A percentile compares a stretch with the other conserved stretches of the same genome.
Evolutionary conservation across 2,113 vertebrate species (phyloP).

Genomic region (Phalacrocorax brasilianus): DNA sequence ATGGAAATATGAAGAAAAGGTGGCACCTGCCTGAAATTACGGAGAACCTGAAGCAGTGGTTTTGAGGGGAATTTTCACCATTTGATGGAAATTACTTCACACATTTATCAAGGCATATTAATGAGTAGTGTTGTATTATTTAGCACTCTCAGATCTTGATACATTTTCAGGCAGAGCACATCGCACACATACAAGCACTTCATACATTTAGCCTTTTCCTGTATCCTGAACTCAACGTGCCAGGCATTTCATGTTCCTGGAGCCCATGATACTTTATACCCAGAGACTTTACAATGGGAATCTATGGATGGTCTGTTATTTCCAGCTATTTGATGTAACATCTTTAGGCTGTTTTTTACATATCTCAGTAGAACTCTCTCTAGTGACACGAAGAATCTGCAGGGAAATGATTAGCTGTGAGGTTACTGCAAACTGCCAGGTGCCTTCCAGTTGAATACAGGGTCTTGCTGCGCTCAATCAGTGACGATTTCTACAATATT

Average conservation of each 20-base stretch:
- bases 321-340: background rate
- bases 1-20: background rate
- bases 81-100: background rate
- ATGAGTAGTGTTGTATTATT: background rate
- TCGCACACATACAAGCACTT: too few species aligned
- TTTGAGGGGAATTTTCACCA: background rate
- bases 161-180: background rate
- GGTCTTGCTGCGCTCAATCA: background rate
- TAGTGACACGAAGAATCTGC: background rate
- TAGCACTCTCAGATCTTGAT: background rate
- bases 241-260: background rate
- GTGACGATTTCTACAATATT: background rate
- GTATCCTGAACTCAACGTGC: background rate
- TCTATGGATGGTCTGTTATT: background rate
- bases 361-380: background rate
- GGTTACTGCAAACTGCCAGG: background rate
- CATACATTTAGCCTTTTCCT: background rate
- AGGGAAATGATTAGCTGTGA: background rate
- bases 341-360: background rate
- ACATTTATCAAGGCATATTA: background rate
- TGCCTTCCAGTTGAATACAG: background rate
- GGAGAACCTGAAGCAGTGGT: background rate
- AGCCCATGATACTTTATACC: background rate
- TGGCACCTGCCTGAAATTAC: background rate
- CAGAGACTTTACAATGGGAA: background rate